These are phyloP conservation scores for Germaria angustata DNA, from an alignment of 2,888 invertebrate species.

Conservation along the genomic window DNA sequence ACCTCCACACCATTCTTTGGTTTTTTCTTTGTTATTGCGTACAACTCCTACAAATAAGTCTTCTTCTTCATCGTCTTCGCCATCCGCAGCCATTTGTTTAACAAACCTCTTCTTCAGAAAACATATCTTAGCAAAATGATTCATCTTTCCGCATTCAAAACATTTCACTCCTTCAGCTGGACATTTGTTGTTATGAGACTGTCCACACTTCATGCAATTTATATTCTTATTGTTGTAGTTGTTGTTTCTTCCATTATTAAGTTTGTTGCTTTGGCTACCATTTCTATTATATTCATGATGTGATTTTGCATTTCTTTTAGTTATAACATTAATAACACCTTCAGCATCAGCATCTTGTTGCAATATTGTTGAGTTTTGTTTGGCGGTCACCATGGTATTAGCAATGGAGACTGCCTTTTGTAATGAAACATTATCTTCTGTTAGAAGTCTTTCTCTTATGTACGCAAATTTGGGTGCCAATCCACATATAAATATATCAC, in stretches of 20 bases:
- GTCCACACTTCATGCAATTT: constrained; percentile 1
- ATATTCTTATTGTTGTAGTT: constrained; percentile 3
- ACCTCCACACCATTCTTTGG: constrained; percentile 45
- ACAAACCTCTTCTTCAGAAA: background rate
- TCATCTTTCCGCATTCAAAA: constrained; percentile 23
- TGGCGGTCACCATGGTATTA: constrained; percentile 23
- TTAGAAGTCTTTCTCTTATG: constrained; percentile 14
- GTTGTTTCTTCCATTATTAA: constrained; percentile 1
- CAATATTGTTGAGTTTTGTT: constrained; percentile 24
- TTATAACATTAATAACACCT: background rate
- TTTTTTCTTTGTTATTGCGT: background rate
- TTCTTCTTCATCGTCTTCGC: constrained; percentile 16
- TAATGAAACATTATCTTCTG: constrained; percentile 10
- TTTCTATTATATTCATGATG: background rate
- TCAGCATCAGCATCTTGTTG: constrained; percentile 12
- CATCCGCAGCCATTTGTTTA: background rate
- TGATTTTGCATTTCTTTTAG: background rate
- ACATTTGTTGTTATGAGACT: constrained; percentile 19
- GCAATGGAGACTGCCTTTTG: constrained; percentile 11
- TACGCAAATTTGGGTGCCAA: constrained; percentile 33
- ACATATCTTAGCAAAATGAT: constrained; percentile 39
- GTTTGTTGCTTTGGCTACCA: background rate
- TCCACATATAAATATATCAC: too few relatives aligned
- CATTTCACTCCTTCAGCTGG: constrained; percentile 51
- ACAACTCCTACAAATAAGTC: constrained; percentile 27